phyloP scores from a whole-genome alignment of 2,797 vertebrate species.

The Bryconaethiops microstoma region DNA sequence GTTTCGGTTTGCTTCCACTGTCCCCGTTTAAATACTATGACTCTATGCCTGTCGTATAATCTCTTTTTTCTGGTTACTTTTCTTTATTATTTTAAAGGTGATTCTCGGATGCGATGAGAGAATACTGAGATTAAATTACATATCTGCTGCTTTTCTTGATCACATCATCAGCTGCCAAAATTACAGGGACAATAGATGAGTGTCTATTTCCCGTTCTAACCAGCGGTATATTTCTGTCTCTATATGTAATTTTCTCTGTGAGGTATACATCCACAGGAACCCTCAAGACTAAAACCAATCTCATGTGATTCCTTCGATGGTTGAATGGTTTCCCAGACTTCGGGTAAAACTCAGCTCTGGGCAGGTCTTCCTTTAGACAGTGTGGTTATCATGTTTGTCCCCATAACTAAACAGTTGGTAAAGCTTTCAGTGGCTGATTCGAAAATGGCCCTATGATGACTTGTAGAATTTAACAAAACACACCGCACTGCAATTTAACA shows the following conservation, averaged over 20 bases:
- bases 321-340: constrained; percentile 44
- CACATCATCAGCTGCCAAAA: constrained; percentile 62
- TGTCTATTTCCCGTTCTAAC: constrained; percentile 67
- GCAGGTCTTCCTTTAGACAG: constrained; percentile 48
- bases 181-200: constrained; percentile 65
- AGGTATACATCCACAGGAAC: constrained; percentile 56
- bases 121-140: constrained; percentile 24
- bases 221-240: constrained; percentile 63
- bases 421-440: constrained; percentile 33
- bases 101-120: background rate
- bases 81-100: constrained; percentile 3
- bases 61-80: background rate
- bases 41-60: background rate
- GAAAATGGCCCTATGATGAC: constrained; percentile 42
- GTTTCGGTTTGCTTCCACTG: constrained; percentile 45
- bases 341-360: constrained; percentile 4
- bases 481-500: constrained; percentile 25
- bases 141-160: constrained; percentile 60
- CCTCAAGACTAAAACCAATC: constrained; percentile 27
- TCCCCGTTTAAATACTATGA: background rate
- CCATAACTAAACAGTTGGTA: constrained; percentile 52
- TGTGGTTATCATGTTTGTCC: constrained; percentile 44
- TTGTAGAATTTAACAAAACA: constrained; percentile 40
- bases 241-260: constrained; percentile 68
- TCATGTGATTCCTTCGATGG: constrained; percentile 42